Evolutionary conservation across 2,797 vertebrate species (phyloP).

Genomic region (Alectoris magna): DNA sequence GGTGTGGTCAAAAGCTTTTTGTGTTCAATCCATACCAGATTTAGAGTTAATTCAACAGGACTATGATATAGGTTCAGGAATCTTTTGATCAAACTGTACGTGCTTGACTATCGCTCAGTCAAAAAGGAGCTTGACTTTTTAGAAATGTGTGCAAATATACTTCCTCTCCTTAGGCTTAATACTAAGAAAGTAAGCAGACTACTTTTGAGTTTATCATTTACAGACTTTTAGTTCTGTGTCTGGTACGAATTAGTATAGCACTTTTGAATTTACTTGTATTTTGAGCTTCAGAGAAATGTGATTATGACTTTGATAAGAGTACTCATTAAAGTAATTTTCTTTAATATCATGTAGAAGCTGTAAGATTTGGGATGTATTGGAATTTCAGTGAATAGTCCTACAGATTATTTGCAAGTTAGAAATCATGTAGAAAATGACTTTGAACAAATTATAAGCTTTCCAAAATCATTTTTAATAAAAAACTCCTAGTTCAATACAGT

Average conservation of each 20-base stretch:
- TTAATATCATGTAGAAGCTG: neutral
- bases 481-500: neutral
- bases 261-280: neutral
- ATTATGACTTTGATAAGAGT: neutral
- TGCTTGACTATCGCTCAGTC: neutral
- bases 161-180: neutral
- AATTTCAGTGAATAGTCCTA: neutral
- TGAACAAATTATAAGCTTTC: neutral
- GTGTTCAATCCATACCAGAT: slow-evolving; percentile 31
- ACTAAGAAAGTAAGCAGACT: neutral
- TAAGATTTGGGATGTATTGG: neutral
- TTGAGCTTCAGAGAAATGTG: neutral
- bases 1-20: neutral
- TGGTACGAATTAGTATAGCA: neutral
- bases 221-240: neutral
- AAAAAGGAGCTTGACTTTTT: neutral
- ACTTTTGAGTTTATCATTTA: neutral
- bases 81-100: neutral
- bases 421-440: neutral
- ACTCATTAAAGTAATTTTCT: neutral
- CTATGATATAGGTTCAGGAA: slow-evolving; percentile 3
- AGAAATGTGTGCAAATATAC: neutral
- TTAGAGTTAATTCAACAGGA: slow-evolving; percentile 21
- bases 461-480: neutral
- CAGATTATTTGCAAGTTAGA: neutral